phyloP scores from a whole-genome alignment of 2,888 invertebrate genomes.

The Nemurella pictetii region DNA sequence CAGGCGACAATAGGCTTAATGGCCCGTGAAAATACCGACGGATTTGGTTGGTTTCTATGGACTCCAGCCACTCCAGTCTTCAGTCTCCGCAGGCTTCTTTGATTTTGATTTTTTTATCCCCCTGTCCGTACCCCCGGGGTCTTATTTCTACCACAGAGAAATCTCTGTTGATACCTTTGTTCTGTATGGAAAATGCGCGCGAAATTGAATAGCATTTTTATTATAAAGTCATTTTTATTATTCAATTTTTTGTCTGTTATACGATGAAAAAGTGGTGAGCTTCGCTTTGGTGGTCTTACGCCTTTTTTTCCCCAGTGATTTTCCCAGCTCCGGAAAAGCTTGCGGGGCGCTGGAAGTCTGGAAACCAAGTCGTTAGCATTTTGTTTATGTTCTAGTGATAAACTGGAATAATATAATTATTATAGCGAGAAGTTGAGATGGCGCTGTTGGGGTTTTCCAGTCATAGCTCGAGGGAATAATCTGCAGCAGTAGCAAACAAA shows the following conservation, averaged over 20 bases:
- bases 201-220: not conserved
- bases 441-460: no score
- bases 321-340: not conserved
- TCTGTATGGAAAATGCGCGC: not conserved
- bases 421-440: not conserved
- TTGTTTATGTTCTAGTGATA: not conserved
- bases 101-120: not conserved
- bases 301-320: not conserved
- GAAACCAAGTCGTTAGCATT: not conserved
- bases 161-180: not conserved
- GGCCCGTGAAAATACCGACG: not conserved
- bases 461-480: not conserved
- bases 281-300: not conserved
- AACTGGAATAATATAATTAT: not conserved
- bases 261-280: not conserved
- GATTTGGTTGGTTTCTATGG: not conserved
- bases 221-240: not conserved
- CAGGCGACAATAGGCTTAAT: not conserved
- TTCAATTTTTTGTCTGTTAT: not conserved
- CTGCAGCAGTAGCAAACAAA: not conserved
- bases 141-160: not conserved
- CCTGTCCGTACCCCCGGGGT: not conserved
- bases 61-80: not conserved
- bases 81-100: no score
- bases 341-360: not conserved